A percentile compares a stretch with the other conserved stretches of the same genome.
phyloP scores from a whole-genome alignment of 2,888 invertebrate genomes.

The Apotomis betuletana region DNA sequence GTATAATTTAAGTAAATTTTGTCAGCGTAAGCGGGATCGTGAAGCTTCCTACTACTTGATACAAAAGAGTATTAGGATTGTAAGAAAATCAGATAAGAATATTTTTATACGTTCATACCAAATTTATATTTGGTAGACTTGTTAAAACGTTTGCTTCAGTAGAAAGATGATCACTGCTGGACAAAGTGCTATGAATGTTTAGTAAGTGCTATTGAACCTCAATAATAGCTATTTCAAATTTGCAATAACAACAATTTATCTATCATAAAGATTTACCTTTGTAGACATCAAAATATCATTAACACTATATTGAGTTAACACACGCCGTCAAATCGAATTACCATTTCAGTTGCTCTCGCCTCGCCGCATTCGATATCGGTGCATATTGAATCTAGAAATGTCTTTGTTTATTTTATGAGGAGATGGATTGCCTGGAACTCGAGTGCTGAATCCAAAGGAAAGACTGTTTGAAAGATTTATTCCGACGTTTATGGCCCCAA shows the following conservation, averaged over 20 bases:
- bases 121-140: no score
- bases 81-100: background rate
- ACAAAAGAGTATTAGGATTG: background rate
- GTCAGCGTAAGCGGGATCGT: slow-evolving; percentile 4
- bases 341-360: background rate
- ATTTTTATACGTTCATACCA: background rate
- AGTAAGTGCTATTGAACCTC: no score
- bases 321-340: slow-evolving; percentile 13
- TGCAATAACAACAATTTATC: background rate
- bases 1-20: slow-evolving; percentile 34
- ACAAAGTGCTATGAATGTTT: no score
- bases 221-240: background rate
- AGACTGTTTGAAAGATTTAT: slow-evolving; percentile 1
- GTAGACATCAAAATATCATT: background rate
- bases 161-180: no score
- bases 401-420: slow-evolving; percentile 6
- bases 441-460: slow-evolving; percentile 4
- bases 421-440: slow-evolving; percentile 11
- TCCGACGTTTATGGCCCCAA: background rate
- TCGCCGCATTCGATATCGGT: slow-evolving; percentile 5
- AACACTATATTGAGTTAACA: background rate
- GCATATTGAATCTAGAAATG: slow-evolving; percentile 4
- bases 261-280: background rate
- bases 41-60: slow-evolving; percentile 9
- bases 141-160: no score